A percentile compares a stretch with the other conserved stretches of the same genome.
Evolutionary conservation across 2,113 vertebrate genomes (phyloP).

Genomic region (Camelus bactrianus): DNA sequence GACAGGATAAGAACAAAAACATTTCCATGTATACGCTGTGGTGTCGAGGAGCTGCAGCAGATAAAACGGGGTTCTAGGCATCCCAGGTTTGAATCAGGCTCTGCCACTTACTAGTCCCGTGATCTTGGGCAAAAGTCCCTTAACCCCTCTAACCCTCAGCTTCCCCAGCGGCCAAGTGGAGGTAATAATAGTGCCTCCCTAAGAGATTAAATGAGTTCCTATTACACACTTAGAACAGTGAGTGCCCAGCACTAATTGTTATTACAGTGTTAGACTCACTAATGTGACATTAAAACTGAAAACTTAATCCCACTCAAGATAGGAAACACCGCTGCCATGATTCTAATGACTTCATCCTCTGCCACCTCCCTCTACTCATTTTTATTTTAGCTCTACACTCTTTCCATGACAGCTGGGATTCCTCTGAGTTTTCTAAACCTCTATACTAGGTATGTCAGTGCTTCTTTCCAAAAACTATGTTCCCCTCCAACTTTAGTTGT

Average conservation of each 20-base stretch:
- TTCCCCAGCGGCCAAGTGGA: background rate
- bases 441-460: background rate
- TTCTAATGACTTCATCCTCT: background rate
- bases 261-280: background rate
- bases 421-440: background rate
- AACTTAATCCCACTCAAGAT: background rate
- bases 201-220: background rate
- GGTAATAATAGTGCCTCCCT: background rate
- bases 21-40: fast-evolving
- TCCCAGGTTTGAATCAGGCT: background rate
- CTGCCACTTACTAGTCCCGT: background rate
- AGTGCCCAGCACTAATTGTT: background rate
- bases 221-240: background rate
- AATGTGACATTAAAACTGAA: background rate
- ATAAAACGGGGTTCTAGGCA: background rate
- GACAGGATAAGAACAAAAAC: background rate
- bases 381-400: background rate
- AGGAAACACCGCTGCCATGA: background rate
- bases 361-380: background rate
- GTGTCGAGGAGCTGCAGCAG: no score
- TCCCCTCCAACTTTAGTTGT: background rate
- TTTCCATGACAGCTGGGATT: background rate
- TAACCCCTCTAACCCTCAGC: background rate
- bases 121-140: background rate
- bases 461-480: background rate